Conservation (phyloP, 2,888 invertebrate genomes). For the Drosophila longiperda region DNA sequence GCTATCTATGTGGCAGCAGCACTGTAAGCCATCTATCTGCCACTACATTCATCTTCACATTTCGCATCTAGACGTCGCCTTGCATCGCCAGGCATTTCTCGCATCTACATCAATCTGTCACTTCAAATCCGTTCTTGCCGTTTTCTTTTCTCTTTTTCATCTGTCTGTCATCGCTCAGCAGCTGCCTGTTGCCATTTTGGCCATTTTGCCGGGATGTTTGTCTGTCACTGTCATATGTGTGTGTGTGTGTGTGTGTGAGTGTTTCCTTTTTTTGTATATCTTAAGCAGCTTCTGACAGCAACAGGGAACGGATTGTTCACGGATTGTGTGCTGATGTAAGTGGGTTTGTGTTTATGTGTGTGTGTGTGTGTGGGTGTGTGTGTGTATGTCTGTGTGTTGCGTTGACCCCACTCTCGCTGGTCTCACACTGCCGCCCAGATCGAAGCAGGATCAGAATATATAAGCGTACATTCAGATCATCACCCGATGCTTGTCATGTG, state of each 20-base stretch:
- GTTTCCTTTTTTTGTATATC: slow-evolving; percentile 24
- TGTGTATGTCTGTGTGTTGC: neutral
- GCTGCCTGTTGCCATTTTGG: slow-evolving; percentile 58
- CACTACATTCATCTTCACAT: slow-evolving; percentile 52
- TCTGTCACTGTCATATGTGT: slow-evolving; percentile 20
- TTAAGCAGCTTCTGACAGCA: slow-evolving; percentile 20
- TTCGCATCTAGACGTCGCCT: slow-evolving; percentile 18
- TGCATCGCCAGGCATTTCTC: slow-evolving; percentile 17
- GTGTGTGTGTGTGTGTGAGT: slow-evolving; percentile 20
- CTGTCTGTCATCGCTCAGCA: slow-evolving; percentile 22
- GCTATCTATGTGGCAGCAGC: slow-evolving; percentile 2
- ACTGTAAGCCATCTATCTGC: slow-evolving; percentile 56
- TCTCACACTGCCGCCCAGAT: neutral
- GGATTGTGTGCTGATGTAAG: neutral
- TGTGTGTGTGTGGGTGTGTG: neutral
- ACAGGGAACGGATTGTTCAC: slow-evolving; percentile 9
- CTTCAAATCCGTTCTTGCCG: slow-evolving; percentile 59
- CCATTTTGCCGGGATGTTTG: slow-evolving; percentile 46
- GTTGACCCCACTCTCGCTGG: neutral
- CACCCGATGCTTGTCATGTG: neutral
- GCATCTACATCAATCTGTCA: slow-evolving; percentile 70
- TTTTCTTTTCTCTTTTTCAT: slow-evolving; percentile 6
- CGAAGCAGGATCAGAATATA: neutral
- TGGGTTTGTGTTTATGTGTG: neutral
- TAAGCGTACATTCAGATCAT: neutral